Conservation (phyloP, 2,113 vertebrate genomes). For the Zeus faber region DNA sequence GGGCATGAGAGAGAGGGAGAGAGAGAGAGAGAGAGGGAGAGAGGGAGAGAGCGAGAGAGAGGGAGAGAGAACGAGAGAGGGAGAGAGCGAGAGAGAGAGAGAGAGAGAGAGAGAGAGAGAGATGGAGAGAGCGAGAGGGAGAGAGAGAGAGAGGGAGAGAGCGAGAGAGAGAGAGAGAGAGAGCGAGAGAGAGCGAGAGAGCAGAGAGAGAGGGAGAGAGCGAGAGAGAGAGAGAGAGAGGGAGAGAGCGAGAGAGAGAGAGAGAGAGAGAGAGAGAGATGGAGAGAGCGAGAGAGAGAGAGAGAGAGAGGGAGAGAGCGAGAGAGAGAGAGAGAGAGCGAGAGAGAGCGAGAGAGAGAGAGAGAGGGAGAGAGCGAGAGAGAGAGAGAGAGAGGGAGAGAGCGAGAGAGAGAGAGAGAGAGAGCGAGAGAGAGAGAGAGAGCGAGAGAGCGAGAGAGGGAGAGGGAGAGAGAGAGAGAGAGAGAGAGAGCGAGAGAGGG, state of each 20-base stretch:
- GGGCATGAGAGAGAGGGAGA: constrained; percentile 8
- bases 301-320: constrained; percentile 1
- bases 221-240: constrained; percentile 5
- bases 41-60: constrained; percentile 1
- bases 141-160: background rate
- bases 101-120: background rate
- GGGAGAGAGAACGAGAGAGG: background rate
- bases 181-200: background rate
- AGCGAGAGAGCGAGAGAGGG: constrained; percentile 10
- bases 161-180: constrained; percentile 5
- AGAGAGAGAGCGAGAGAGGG: background rate
- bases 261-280: background rate
- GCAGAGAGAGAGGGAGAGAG: constrained; percentile 20
- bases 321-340: background rate
- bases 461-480: background rate
- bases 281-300: constrained; percentile 22
- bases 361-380: too few species aligned
- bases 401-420: background rate
- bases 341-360: constrained; percentile 19
- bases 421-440: constrained; percentile 12
- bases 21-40: constrained; percentile 8
- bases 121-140: background rate
- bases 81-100: background rate
- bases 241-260: background rate
- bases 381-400: constrained; percentile 4